Percentiles rank a stretch among this genome's conserved stretches.
These are phyloP conservation scores for Drosophila subpulchrella DNA, from an alignment of 1,140 invertebrate species.

Conservation along the genomic window DNA sequence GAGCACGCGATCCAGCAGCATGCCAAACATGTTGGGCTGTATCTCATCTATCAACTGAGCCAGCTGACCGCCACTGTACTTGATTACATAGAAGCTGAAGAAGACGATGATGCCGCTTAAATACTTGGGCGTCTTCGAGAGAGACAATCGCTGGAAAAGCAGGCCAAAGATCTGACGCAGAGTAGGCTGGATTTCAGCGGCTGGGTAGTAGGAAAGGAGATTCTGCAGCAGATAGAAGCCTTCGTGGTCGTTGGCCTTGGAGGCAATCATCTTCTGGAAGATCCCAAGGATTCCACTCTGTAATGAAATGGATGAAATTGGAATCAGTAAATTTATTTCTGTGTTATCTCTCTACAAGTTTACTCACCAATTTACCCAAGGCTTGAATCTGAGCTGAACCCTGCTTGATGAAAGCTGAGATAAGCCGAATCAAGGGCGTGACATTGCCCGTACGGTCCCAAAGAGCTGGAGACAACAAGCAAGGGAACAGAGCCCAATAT, in stretches of 20 bases:
- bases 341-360: background rate
- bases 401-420: slow-evolving; percentile 93
- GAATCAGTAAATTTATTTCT: background rate
- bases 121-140: slow-evolving; percentile 97
- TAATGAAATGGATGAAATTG: background rate
- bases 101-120: slow-evolving; percentile 95
- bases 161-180: slow-evolving; percentile 95
- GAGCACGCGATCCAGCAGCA: slow-evolving; percentile 95
- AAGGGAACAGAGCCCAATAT: slow-evolving; percentile 96
- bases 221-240: slow-evolving; percentile 96
- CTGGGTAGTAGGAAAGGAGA: slow-evolving; percentile 90
- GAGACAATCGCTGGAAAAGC: slow-evolving; percentile 95
- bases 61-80: slow-evolving; percentile 90
- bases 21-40: slow-evolving; percentile 96
- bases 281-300: slow-evolving; percentile 95
- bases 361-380: slow-evolving; percentile 88
- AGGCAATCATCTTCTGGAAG: slow-evolving; percentile 98
- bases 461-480: slow-evolving; percentile 93
- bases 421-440: slow-evolving; percentile 93
- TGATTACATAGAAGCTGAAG: slow-evolving; percentile 93
- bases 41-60: slow-evolving; percentile 93
- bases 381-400: slow-evolving; percentile 90
- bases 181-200: slow-evolving; percentile 89
- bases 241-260: slow-evolving; percentile 97
- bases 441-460: slow-evolving; percentile 98